A percentile compares a stretch with the other conserved stretches of the same genome.
phyloP scores from a whole-genome alignment of 2,797 vertebrate genomes.

The Remorina albescens region DNA sequence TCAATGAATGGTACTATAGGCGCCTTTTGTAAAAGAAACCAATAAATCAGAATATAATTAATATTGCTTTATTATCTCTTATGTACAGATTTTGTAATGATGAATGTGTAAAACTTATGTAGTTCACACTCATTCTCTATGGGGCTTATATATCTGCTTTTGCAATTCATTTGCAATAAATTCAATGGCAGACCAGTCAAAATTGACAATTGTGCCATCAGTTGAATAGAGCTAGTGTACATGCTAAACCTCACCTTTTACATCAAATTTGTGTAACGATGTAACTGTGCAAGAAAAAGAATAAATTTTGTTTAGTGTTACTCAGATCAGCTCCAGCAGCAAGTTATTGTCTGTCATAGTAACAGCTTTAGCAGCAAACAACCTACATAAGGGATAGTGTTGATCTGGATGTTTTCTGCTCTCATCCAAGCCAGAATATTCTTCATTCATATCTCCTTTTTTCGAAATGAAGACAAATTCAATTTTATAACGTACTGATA shows the following conservation, averaged over 20 bases:
- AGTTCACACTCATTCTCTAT: too few species aligned
- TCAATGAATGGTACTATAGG: too few species aligned
- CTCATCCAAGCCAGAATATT: neutral
- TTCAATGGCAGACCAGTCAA: too few species aligned
- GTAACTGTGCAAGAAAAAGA: constrained; percentile 22
- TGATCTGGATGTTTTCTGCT: constrained; percentile 13
- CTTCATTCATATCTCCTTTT: neutral
- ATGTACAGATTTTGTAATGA: too few species aligned
- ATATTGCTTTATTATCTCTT: too few species aligned
- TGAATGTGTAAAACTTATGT: too few species aligned
- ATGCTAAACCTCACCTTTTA: constrained; percentile 1
- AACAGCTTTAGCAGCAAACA: constrained; percentile 26
- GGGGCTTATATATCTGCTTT: too few species aligned
- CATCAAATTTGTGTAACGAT: neutral
- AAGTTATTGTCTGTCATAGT: constrained; percentile 11
- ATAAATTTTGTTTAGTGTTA: constrained; percentile 14
- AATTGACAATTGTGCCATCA: too few species aligned
- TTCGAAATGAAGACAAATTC: neutral
- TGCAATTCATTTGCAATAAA: too few species aligned
- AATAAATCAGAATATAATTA: too few species aligned
- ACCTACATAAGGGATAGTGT: constrained; percentile 19
- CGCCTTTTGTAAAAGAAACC: too few species aligned
- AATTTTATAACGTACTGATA: constrained; percentile 1
- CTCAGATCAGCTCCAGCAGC: constrained; percentile 28
- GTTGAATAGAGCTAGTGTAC: neutral